phyloP scores from a whole-genome alignment of 2,888 invertebrate genomes.

The Drosophila nr. fundita region DNA sequence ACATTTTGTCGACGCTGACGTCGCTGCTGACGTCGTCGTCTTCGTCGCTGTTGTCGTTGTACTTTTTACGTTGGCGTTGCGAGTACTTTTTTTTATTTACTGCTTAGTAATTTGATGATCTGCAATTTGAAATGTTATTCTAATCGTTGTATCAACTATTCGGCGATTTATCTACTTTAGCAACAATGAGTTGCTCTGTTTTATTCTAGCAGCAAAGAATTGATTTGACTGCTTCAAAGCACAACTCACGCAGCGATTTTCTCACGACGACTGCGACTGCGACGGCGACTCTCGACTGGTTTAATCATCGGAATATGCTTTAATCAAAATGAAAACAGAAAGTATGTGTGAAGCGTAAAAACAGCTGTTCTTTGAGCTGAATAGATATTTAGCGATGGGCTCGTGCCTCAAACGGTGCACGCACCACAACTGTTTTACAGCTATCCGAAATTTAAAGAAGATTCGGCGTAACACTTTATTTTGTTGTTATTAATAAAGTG shows the following conservation, averaged over 20 bases:
- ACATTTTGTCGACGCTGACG: constrained; percentile 60
- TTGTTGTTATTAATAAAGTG: background rate
- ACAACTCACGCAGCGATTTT: constrained; percentile 44
- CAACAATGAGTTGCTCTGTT: background rate
- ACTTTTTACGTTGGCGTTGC: constrained; percentile 35
- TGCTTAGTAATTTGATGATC: constrained; percentile 10
- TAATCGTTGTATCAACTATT: constrained; percentile 7
- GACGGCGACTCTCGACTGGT: constrained; percentile 67
- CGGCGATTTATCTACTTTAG: constrained; percentile 2
- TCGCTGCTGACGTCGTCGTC: constrained; percentile 36
- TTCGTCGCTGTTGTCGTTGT: constrained; percentile 12
- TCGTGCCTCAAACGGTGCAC: constrained; percentile 20
- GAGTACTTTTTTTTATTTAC: constrained; percentile 8
- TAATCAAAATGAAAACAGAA: constrained; percentile 78
- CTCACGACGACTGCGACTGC: constrained; percentile 47
- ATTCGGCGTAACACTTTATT: background rate
- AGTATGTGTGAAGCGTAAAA: constrained; percentile 69
- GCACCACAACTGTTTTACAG: background rate
- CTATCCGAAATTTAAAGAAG: background rate
- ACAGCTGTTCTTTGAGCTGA: constrained; percentile 65
- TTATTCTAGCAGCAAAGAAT: constrained; percentile 14
- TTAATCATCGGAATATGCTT: constrained; percentile 75
- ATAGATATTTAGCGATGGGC: constrained; percentile 49
- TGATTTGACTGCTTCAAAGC: constrained; percentile 32
- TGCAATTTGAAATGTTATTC: constrained; percentile 3